phyloP scores from a whole-genome alignment of 2,113 vertebrate species.

The Larimichthys crocea region DNA sequence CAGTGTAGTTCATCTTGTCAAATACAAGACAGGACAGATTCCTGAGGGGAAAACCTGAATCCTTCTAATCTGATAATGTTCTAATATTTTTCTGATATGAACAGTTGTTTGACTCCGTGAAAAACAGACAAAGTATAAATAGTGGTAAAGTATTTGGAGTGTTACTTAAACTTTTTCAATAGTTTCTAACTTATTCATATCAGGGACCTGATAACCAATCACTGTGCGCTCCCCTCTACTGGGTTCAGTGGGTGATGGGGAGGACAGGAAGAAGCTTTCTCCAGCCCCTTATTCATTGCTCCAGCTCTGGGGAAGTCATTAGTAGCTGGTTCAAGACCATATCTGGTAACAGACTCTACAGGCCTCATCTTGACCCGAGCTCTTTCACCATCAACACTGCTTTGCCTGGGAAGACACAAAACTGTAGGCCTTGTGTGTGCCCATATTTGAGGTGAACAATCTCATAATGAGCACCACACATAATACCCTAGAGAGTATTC shows the following conservation, averaged over 20 bases:
- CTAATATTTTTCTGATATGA: constrained; percentile 5
- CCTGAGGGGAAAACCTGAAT: not conserved
- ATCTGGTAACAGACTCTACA: constrained; percentile 25
- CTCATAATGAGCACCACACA: constrained; percentile 12
- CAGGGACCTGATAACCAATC: constrained; percentile 19
- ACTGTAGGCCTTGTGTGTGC: not conserved
- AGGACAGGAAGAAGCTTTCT: not conserved
- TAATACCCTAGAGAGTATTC: not conserved
- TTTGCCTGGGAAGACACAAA: not conserved
- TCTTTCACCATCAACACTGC: constrained; percentile 18
- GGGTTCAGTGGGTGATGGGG: constrained; percentile 5
- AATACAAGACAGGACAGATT: constrained; percentile 17
- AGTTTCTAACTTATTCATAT: constrained; percentile 14
- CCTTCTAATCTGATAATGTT: not conserved
- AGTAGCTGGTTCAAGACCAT: constrained; percentile 35
- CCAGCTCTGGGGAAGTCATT: constrained; percentile 74
- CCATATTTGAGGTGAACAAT: not conserved
- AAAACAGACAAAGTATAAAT: not conserved
- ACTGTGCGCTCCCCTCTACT: not conserved
- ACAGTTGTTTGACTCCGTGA: not conserved
- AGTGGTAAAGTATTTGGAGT: not conserved
- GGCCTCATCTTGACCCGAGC: constrained; percentile 44
- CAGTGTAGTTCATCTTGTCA: constrained; percentile 38
- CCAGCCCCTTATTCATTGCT: not conserved
- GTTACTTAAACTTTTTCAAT: constrained; percentile 14